phyloP scores from a whole-genome alignment of 2,888 invertebrate genomes.

The Harpalus rufipes region DNA sequence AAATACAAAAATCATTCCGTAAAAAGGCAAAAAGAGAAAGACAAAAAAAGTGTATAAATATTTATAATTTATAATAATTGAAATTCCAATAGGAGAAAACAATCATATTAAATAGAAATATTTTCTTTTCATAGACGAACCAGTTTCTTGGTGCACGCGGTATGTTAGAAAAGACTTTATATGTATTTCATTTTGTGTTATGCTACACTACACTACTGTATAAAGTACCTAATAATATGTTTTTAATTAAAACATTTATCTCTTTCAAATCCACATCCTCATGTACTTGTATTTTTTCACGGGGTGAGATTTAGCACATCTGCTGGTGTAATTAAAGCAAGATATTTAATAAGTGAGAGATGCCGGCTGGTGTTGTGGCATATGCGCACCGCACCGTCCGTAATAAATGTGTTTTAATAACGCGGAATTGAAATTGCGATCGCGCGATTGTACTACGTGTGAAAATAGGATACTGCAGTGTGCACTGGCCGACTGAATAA shows the following conservation, averaged over 20 bases:
- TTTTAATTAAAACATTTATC: slow-evolving; percentile 44
- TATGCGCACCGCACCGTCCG: slow-evolving; percentile 34
- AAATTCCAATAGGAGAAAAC: too few species aligned
- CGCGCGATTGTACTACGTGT: not conserved
- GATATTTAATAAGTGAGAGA: slow-evolving; percentile 53
- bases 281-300: slow-evolving; percentile 5
- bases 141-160: too few species aligned
- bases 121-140: too few species aligned
- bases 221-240: slow-evolving; percentile 27
- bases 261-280: slow-evolving; percentile 3
- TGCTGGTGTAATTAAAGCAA: slow-evolving; percentile 42
- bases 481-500: not conserved
- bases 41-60: too few species aligned
- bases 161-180: too few species aligned
- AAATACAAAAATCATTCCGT: too few species aligned
- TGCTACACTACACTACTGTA: not conserved
- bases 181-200: too few species aligned
- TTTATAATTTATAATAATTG: too few species aligned
- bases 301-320: slow-evolving; percentile 41
- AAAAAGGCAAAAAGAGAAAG: too few species aligned
- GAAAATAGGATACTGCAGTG: not conserved
- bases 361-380: slow-evolving; percentile 33
- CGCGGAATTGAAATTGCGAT: slow-evolving; percentile 50
- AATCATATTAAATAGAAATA: too few species aligned
- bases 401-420: slow-evolving; percentile 61